Base-by-base conservation (phyloP, 2,113 vertebrate species). In the Phaethornis superciliosus region DNA sequence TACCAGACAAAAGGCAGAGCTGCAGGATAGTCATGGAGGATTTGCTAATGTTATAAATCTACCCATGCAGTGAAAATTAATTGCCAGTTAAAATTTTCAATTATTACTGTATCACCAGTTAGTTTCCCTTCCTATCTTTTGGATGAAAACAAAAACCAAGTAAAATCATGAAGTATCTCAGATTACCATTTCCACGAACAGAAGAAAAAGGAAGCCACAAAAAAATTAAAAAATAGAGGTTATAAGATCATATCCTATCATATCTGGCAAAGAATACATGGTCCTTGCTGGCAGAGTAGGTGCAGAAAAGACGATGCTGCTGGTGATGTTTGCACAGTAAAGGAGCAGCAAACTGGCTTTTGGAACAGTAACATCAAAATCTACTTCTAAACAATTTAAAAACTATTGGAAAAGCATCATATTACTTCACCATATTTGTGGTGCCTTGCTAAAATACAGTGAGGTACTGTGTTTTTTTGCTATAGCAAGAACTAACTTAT, bases 41-140 rank as follows among this genome's bases (percentile, higher is more conserved):
- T 95, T 93, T 93, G 71, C 70, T 94, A 86, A 88, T 55, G 76
- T 77, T 90, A 79, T 74, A 96, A 95, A 90, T 86, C 91, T 90
- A 90, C 22, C 32, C 63, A 84, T 49, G 70, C 84, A 86, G 58
- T 75, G 63, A 90, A 95, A 96, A 95, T 91, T 89, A 95, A 94
- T 85, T 91, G 93, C 49, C 81, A 95, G 76, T 62, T 94, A 70
- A 32, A 82, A 95, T 91, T 90, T 85, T 85, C 69, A 76, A 37
- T 88, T 93, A 88, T 67, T 90, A 81, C 44, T 81, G 69, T 71
- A 86, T 81, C 77, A 69, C 18, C 74, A 95, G 33, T 33, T 71
- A 90, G 56, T 21, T 90, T 58, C 40, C 51, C 30, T 85, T 85
- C 52, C 64, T 82, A 88, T 65, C 26, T 64, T 47, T 47, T 28